Percentiles rank a stretch among this genome's conserved stretches.
Conservation (phyloP, 2,888 invertebrate genomes). For the Cancer borealis region DNA sequence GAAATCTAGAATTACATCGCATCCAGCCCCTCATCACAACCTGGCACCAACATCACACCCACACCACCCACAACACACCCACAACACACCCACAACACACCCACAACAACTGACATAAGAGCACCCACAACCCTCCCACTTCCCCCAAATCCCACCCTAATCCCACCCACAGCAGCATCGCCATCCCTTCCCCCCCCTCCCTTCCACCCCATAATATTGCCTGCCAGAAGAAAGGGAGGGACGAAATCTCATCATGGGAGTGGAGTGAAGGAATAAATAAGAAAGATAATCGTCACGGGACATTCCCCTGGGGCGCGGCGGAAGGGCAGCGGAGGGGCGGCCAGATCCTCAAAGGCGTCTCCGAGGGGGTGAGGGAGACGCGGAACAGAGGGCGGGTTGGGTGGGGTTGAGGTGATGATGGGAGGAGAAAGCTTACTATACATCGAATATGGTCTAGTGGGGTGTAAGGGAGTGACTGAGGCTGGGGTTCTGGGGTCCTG, state of each 20-base stretch:
- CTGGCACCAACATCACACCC: not conserved
- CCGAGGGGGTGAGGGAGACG: not conserved
- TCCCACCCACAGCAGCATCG: not conserved
- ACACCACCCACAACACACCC: not conserved
- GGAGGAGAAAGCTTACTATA: no score
- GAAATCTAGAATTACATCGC: not conserved
- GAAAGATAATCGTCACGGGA: slow-evolving; percentile 62
- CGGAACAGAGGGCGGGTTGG: not conserved
- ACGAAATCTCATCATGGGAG: slow-evolving; percentile 63
- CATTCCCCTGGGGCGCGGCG: slow-evolving; percentile 39
- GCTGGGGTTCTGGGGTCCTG: not conserved
- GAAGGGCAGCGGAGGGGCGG: not conserved
- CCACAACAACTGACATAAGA: not conserved
- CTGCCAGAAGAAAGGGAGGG: slow-evolving; percentile 50
- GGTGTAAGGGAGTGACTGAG: not conserved
- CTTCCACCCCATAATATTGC: not conserved
- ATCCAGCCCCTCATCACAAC: not conserved
- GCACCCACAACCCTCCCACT: not conserved
- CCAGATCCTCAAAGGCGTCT: not conserved
- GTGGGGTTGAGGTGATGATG: not conserved
- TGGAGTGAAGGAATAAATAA: slow-evolving; percentile 64
- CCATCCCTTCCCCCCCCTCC: not conserved
- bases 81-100: not conserved
- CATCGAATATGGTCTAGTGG: not conserved
- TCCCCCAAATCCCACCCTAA: not conserved